Evolutionary conservation across 2,797 vertebrate genomes (phyloP), one percentile per base, ranked within the genome.

Genomic region (Sparidentex hasta): DNA sequence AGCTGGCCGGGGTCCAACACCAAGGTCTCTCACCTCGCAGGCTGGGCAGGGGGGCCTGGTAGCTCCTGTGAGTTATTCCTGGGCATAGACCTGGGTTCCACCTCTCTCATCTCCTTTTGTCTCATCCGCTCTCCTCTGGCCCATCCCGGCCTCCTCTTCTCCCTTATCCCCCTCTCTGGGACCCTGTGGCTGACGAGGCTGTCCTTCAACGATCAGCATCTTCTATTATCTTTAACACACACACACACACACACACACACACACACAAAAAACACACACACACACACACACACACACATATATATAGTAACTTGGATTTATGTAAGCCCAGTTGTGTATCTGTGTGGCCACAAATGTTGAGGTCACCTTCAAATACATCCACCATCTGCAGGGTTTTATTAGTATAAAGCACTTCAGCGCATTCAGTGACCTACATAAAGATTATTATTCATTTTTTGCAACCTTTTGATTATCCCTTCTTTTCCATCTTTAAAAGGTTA

Each of bases 1-100:
- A 86, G 92, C 93, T 95, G 95, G 95, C 93, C 83, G 56, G 71
- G 69, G 74, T 95, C 95, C 95, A 95, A 92, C 83, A 84, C 88
- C 44, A 74, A 92, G 94, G 92, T 93, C 94, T 95, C 94, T 94
- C 92, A 94, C 93, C 94, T 83, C 83, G 71, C 93, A 92, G 89
- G 85, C 90, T 92, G 90, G 90, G 88, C 83, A 85, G 85, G 91
- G 91, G 90, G 92, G 83, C 87, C 84, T 52, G 71, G 79, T 71
- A 81, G 88, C 82, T 88, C 84, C 70, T 78, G 79, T 84, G 93
- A 92, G 93, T 90, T 93, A 94, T 94, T 94, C 92, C 88, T 91
- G 93, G 86, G 85, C 77, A 88, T 63, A 57, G 86, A 85, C 88
- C 82, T 72, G 67, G 81, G 91, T 59, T 88, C 78, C 88, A 87